Conservation (phyloP, 2,797 vertebrate genomes). For the Odontamblyopus rebecca region DNA sequence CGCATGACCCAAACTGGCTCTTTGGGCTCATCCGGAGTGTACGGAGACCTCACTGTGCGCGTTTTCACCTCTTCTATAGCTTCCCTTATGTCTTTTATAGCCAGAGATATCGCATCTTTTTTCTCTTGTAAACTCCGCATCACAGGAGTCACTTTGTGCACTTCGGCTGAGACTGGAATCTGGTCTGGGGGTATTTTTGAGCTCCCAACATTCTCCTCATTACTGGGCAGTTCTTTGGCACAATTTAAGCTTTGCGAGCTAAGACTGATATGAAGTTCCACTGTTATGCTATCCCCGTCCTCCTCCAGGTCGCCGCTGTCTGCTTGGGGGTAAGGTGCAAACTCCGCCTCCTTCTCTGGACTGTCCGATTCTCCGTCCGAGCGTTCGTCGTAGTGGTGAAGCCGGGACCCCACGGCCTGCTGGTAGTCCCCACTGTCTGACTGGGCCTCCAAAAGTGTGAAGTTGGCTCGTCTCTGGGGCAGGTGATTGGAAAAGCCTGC, state of each 20-base stretch:
- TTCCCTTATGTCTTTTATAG: conserved; percentile 97
- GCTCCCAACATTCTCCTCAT: conserved; percentile 76
- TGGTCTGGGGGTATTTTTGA: conserved; percentile 29
- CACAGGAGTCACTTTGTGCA: conserved; percentile 59
- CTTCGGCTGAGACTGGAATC: conserved; percentile 15
- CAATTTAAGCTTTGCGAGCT: conserved; percentile 86
- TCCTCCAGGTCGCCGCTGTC: conserved; percentile 95
- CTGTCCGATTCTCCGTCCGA: conserved; percentile 96
- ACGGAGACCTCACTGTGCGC: conserved; percentile 93
- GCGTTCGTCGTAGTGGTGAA: conserved; percentile 94
- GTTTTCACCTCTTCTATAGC: conserved; percentile 98
- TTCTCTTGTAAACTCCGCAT: conserved; percentile 85
- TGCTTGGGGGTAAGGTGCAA: conserved; percentile 89
- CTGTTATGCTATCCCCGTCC: conserved; percentile 87
- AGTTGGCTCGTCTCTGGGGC: conserved; percentile 67
- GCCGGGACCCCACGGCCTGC: conserved; percentile 90
- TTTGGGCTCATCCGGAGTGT: conserved; percentile 95
- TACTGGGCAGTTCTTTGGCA: conserved; percentile 56
- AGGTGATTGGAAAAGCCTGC: conserved; percentile 38
- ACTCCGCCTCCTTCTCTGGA: conserved; percentile 95
- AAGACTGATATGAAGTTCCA: conserved; percentile 87
- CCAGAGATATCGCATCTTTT: conserved; percentile 92
- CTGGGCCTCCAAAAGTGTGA: conserved; percentile 77
- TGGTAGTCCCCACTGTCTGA: conserved; percentile 77
- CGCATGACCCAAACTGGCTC: conserved; percentile 98